A percentile compares a stretch with the other conserved stretches of the same genome.
Evolutionary conservation across 2,888 invertebrate species (phyloP).

Genomic region (Biston betularia): DNA sequence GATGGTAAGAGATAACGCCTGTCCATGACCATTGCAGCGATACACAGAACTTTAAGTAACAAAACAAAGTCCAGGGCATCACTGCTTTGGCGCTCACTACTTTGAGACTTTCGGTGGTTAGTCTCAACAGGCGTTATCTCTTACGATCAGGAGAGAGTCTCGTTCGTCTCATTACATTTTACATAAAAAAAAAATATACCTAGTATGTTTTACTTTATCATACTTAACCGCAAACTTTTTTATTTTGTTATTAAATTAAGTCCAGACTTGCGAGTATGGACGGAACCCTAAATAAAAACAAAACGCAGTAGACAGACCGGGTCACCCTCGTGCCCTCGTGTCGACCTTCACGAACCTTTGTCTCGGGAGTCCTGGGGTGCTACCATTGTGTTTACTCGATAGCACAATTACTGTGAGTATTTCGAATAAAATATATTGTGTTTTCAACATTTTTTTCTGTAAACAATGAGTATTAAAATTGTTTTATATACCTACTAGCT

Average conservation of each 20-base stretch:
- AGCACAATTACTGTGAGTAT: neutral
- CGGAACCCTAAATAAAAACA: conserved; percentile 26
- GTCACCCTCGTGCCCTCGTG: conserved; percentile 38
- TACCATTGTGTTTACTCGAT: conserved; percentile 3
- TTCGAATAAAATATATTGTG: neutral
- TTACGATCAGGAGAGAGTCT: neutral
- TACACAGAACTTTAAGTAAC: no score
- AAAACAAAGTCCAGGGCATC: no score
- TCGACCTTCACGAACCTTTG: conserved; percentile 35
- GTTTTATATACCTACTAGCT: no score
- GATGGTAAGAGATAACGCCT: no score
- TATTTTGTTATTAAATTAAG: neutral
- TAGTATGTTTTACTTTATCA: no score
- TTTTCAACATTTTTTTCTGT: neutral
- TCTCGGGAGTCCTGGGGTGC: conserved; percentile 30
- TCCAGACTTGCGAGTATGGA: neutral
- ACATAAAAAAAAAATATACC: no score
- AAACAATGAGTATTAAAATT: no score
- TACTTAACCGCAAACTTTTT: no score
- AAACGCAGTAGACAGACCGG: conserved; percentile 22
- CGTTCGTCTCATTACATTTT: no score
- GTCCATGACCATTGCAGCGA: no score
- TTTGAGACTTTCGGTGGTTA: no score
- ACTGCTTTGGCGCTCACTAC: no score
- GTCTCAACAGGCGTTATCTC: neutral